Conservation (phyloP, 2,797 vertebrate genomes). For the Echeneis naucrates region DNA sequence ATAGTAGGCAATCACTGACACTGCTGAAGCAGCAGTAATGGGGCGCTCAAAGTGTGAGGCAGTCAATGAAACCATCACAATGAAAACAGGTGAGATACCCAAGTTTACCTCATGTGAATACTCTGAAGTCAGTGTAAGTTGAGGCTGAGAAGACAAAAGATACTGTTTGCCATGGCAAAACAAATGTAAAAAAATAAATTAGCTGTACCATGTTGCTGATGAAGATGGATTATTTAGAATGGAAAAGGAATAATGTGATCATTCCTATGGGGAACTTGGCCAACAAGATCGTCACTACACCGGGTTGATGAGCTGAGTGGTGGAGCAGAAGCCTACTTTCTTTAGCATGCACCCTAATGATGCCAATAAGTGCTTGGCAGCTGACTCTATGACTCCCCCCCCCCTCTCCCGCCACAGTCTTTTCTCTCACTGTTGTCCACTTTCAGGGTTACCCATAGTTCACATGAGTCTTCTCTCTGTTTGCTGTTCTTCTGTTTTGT, state of each 20-base stretch:
- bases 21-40: slow-evolving; percentile 57
- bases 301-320: slow-evolving; percentile 49
- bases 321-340: slow-evolving; percentile 68
- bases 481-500: slow-evolving; percentile 80
- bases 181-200: slow-evolving; percentile 45
- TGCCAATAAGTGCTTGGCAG: slow-evolving; percentile 67
- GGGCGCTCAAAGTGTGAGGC: slow-evolving; percentile 18
- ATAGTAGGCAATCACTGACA: slow-evolving; percentile 60
- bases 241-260: slow-evolving; percentile 21
- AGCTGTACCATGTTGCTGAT: slow-evolving; percentile 34
- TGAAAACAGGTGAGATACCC: slow-evolving; percentile 19
- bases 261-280: slow-evolving; percentile 33
- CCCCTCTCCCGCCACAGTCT: too few species aligned
- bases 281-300: slow-evolving; percentile 40
- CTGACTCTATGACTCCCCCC: slow-evolving; percentile 67
- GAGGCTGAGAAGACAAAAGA: slow-evolving; percentile 47
- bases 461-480: slow-evolving; percentile 80
- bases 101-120: slow-evolving; percentile 47
- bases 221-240: slow-evolving; percentile 47
- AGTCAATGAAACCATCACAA: slow-evolving; percentile 49
- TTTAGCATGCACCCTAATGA: slow-evolving; percentile 77
- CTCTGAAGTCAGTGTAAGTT: slow-evolving; percentile 51
- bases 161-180: slow-evolving; percentile 51
- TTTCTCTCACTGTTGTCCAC: slow-evolving; percentile 67
- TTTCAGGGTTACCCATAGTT: slow-evolving; percentile 74